Conservation (phyloP, 2,113 vertebrate genomes). For the Pimephales promelas region DNA sequence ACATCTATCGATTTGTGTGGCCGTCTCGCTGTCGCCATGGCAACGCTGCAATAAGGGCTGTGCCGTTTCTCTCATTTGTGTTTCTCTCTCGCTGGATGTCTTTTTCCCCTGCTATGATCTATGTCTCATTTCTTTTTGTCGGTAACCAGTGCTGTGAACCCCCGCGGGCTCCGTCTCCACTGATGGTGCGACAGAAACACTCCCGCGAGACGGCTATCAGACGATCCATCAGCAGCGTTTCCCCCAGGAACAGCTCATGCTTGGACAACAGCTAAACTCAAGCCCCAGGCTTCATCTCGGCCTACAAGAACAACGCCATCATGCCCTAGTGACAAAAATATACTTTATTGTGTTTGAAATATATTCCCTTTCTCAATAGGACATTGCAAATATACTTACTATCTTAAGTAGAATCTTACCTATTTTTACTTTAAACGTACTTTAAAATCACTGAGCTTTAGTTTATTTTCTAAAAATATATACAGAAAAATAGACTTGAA, state of each 20-base stretch:
- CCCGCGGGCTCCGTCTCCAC: background rate
- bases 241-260: background rate
- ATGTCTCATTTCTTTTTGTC: conserved; percentile 9
- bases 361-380: too few species aligned
- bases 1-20: conserved; percentile 27
- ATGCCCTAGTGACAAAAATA: too few species aligned
- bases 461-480: too few species aligned
- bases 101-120: conserved; percentile 48
- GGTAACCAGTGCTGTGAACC: conserved; percentile 1
- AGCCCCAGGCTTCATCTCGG: conserved; percentile 12
- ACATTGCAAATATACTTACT: too few species aligned
- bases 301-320: background rate
- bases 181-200: background rate
- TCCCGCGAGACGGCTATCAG: conserved; percentile 13
- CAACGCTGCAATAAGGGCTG: conserved; percentile 53
- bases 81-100: conserved; percentile 35
- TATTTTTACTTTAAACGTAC: too few species aligned
- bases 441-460: too few species aligned
- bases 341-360: too few species aligned
- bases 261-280: background rate
- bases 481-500: too few species aligned
- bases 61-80: background rate
- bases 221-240: background rate
- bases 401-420: too few species aligned
- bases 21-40: conserved; percentile 52